Percentiles rank a stretch among this genome's conserved stretches.
phyloP scores from a whole-genome alignment of 2,113 vertebrate genomes.

The Turdus rufiventris region DNA sequence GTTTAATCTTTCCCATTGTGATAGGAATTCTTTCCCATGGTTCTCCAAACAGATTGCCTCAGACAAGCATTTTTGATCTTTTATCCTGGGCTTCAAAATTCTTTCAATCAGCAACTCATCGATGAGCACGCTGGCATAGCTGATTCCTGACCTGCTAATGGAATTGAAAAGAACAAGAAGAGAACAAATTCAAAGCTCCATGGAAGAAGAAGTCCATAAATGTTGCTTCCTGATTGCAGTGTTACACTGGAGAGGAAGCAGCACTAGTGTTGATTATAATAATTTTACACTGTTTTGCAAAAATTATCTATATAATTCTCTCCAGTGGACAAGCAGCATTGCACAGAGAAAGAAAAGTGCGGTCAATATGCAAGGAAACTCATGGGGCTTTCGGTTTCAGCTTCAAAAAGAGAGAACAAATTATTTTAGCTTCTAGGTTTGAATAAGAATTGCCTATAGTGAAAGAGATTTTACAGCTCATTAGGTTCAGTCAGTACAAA shows the following conservation, averaged over 20 bases:
- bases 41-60: neutral
- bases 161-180: neutral
- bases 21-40: neutral
- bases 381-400: neutral
- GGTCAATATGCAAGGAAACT: neutral
- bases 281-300: neutral
- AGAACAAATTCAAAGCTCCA: neutral
- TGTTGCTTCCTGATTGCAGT: neutral
- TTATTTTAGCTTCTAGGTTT: neutral
- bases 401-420: neutral
- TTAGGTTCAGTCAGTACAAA: constrained; percentile 31
- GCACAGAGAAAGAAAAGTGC: neutral
- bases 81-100: neutral
- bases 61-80: neutral
- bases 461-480: constrained; percentile 25
- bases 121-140: neutral
- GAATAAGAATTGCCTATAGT: constrained; percentile 9
- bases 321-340: neutral
- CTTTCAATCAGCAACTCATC: neutral
- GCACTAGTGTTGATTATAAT: neutral
- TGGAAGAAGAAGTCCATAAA: neutral
- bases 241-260: neutral
- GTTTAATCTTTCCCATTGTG: neutral
- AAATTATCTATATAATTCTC: neutral
- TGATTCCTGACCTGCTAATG: neutral